Evolutionary conservation across 1,140 invertebrate species (phyloP), one percentile per base, ranked within the genome.

Genomic region (Halictus rubicundus): DNA sequence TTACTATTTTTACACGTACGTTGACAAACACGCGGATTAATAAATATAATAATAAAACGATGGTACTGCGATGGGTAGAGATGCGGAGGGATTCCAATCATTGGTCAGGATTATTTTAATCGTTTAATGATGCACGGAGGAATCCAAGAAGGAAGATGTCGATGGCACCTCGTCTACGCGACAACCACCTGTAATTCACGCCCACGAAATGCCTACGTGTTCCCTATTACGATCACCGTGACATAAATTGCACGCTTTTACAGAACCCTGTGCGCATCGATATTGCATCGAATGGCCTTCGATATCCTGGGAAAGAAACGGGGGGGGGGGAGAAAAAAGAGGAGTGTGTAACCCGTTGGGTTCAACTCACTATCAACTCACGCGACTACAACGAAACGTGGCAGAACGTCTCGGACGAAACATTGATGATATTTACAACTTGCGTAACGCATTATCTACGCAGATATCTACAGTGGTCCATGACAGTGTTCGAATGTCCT

Each of bases 121-220:
- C 19, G 23, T n/a, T 63, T 63, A 68, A 78, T 16, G 25, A 61
- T 6, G 61, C 39, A 16, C n/a, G 10, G 32, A 27, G 49, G 23
- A 27, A 70, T 52, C 23, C 9, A 42, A 78, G 23, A 65, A 57
- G 46, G 71, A 74, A 78, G 59, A 72, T 46, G 69, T 32, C 25
- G 37, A 63, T 54, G 57, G 63, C 59, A 16, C 32, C 49, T 60
- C 60, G 39, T 73, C 68, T 54, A 46, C 52, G 61, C 54, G 42
- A n/a, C 71, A 60, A 82, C 76, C 84, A 86, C 85, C 84, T 86
- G 85, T 78, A 81, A 86, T 78, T 80, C 81, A 80, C 85, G 77
- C 85, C 85, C 68, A 86, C 77, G 64, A 83, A 83, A 80, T 86
- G 60, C 84, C 85, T 86, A 86, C 84, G 60, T 78, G 60, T 83